Evolutionary conservation across 2,113 vertebrate genomes (phyloP), one percentile per base, ranked within the genome.

Genomic region (Burhinus oedicnemus): DNA sequence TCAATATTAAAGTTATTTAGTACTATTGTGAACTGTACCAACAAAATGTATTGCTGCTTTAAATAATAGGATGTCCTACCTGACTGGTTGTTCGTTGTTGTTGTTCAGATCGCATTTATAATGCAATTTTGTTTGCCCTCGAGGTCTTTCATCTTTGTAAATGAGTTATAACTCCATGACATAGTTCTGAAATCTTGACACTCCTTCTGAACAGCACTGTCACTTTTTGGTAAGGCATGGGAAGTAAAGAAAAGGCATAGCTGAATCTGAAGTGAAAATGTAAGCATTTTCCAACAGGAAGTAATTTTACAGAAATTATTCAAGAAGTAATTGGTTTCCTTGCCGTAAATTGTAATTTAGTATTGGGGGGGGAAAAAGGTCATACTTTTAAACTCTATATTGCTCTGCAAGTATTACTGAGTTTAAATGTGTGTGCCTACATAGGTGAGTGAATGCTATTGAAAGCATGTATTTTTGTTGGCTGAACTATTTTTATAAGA

Each of bases 211-310:
- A 44, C 22, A 55, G 23, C 29, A 25, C 69, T 97, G 77, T 96
- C 72, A 25, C 68, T 90, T 94, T 71, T 92, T 66, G 91, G 49
- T 91, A 81, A 83, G 84, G 91, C 89, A 44, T 6, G 47, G 64
- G 45, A 95, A 84, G 45, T n/a, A 65, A 80, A 76, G 85, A 86
- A 70, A 82, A 95, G 49, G n/a, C 69, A 5, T 82, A 87, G 68
- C 88, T 91, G 83, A 91, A 64, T 61, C 74, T 85, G 40, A 78
- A 95, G 69, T 86, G 58, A 84, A 95, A 96, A 80, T 68, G 20
- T 60, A 90, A 94, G 68, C 25, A 6, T 83, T 95, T 93, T 95
- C 42, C 18, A 74, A 27, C 30, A 89, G 65, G 65, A 93, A 82
- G 70, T 93, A 0, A 42, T 64, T 82, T 89, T 57, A 68, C n/a